A percentile compares a stretch with the other conserved stretches of the same genome.
Evolutionary conservation across 2,888 invertebrate genomes (phyloP).

Genomic region (Enchytraeus crypticus): DNA sequence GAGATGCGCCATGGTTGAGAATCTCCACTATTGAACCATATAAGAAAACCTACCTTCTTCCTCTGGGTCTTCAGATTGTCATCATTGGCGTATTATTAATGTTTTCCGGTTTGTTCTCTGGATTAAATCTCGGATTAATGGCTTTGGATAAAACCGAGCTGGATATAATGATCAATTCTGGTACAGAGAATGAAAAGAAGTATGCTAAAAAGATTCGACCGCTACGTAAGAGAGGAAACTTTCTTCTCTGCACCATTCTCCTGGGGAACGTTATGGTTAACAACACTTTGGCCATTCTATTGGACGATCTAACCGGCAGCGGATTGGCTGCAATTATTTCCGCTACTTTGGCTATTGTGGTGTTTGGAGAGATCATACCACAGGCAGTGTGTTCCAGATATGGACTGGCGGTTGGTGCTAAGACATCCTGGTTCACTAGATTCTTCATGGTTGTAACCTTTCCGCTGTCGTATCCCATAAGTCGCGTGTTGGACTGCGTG

Average conservation of each 20-base stretch:
- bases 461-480: constrained; percentile 84
- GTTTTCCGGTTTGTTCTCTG: constrained; percentile 91
- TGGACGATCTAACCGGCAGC: constrained; percentile 88
- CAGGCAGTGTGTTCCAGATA: constrained; percentile 42
- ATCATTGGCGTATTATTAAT: constrained; percentile 57
- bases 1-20: constrained; percentile 11
- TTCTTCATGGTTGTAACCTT: constrained; percentile 87
- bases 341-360: constrained; percentile 84
- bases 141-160: constrained; percentile 87
- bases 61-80: constrained; percentile 42
- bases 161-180: constrained; percentile 86
- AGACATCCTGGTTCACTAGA: constrained; percentile 83
- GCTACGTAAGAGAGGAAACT: constrained; percentile 86
- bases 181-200: constrained; percentile 62
- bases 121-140: constrained; percentile 89
- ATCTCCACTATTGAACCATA: not conserved
- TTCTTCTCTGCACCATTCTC: constrained; percentile 64
- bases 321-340: constrained; percentile 72
- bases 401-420: constrained; percentile 64
- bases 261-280: constrained; percentile 86
- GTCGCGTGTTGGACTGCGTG: constrained; percentile 69
- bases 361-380: constrained; percentile 95
- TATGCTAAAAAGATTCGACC: constrained; percentile 81
- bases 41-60: constrained; percentile 31
- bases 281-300: constrained; percentile 87